Conservation (phyloP, 2,797 vertebrate species). For the Tokudaia tokunoshimensis region DNA sequence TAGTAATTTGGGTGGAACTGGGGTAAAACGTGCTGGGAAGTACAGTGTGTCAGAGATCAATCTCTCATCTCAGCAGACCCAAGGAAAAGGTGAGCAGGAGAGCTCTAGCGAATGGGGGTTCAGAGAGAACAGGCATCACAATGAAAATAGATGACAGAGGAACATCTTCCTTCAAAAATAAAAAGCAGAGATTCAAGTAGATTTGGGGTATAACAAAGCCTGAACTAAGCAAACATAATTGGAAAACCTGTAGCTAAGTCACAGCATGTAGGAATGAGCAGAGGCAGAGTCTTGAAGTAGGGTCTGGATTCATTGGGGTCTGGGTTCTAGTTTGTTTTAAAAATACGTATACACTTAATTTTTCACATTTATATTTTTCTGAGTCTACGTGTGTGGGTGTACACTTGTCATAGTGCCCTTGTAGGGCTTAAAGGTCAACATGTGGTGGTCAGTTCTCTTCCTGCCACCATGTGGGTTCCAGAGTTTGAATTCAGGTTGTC, state of each 20-base stretch:
- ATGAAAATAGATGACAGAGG: not conserved
- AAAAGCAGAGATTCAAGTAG: not conserved
- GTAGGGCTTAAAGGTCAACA: not conserved
- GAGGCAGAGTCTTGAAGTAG: rapidly evolving
- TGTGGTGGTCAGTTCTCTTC: not conserved
- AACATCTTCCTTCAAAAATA: not conserved
- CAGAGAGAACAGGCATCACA: not conserved
- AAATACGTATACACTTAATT: not conserved
- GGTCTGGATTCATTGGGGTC: not conserved
- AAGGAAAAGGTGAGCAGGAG: not conserved
- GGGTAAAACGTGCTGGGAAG: not conserved
- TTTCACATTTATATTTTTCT: not conserved
- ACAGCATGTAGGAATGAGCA: not conserved
- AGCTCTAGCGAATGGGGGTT: not conserved
- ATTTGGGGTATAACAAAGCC: not conserved
- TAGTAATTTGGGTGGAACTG: not conserved
- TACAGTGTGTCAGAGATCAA: not conserved
- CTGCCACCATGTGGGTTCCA: not conserved
- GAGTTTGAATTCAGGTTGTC: not conserved
- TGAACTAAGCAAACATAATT: not conserved
- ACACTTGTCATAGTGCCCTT: not conserved
- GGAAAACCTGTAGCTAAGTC: not conserved
- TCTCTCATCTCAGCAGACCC: not conserved
- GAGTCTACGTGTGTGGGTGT: not conserved
- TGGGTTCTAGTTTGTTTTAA: not conserved